Conservation (phyloP, 2,888 invertebrate species). For the Conchocele bisecta region DNA sequence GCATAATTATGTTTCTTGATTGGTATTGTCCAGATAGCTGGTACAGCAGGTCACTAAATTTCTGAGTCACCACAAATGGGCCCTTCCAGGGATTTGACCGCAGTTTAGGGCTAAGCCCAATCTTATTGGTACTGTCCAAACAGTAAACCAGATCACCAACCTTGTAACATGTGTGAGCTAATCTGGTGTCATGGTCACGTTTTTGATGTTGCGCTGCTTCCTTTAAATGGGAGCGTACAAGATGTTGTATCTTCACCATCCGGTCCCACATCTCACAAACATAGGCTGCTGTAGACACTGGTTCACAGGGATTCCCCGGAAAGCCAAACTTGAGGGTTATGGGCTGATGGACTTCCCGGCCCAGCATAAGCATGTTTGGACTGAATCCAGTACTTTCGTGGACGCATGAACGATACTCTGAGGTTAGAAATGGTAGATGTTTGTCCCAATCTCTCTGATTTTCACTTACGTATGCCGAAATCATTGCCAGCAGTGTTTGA, state of each 20-base stretch:
- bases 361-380: not conserved
- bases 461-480: constrained; percentile 16
- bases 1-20: no score
- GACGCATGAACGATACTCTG: constrained; percentile 14
- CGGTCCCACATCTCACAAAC: not conserved
- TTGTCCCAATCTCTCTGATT: constrained; percentile 23
- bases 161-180: not conserved
- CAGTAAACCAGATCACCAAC: not conserved
- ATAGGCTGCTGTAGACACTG: not conserved
- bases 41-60: no score
- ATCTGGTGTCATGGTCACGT: not conserved
- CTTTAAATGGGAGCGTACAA: not conserved
- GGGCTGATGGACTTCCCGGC: not conserved
- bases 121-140: not conserved
- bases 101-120: no score
- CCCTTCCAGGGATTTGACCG: no score
- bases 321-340: not conserved
- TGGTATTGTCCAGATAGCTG: no score
- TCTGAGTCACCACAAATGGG: no score
- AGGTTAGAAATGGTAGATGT: constrained; percentile 4
- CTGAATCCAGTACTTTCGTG: constrained; percentile 9
- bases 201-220: not conserved
- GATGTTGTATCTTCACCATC: not conserved
- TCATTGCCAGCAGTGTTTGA: constrained; percentile 12
- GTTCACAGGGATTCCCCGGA: not conserved